A percentile compares a stretch with the other conserved stretches of the same genome.
Evolutionary conservation across 1,140 invertebrate species (phyloP).

Genomic region (Drosophila repleta): DNA sequence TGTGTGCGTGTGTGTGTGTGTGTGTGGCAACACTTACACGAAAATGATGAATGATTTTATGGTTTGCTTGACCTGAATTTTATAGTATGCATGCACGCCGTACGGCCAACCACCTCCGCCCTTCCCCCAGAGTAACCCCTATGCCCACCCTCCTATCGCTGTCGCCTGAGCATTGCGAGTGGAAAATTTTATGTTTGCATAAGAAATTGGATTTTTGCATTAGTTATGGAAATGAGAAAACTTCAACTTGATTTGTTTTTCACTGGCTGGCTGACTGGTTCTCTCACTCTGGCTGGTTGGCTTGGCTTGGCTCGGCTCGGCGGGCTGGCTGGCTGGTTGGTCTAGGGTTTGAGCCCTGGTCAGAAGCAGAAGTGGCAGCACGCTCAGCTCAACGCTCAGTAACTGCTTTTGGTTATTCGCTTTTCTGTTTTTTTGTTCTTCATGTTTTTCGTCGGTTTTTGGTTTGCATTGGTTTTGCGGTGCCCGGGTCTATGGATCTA

Average conservation of each 20-base stretch:
- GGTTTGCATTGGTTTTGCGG: conserved; percentile 53
- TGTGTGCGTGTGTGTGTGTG: conserved; percentile 37
- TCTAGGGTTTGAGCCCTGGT: conserved; percentile 38
- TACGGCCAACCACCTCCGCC: background rate
- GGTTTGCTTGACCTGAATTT: conserved; percentile 83
- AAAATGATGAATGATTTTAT: conserved; percentile 84
- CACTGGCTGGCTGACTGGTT: conserved; percentile 47
- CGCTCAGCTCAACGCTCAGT: conserved; percentile 54
- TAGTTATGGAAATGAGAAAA: conserved; percentile 84
- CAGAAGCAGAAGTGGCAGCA: conserved; percentile 58
- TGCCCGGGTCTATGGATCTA: conserved; percentile 43
- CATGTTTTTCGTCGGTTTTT: conserved; percentile 49
- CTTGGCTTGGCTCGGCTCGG: too few relatives aligned
- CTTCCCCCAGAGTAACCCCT: background rate
- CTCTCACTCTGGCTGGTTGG: background rate
- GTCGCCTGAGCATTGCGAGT: conserved; percentile 72
- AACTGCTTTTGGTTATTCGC: conserved; percentile 62
- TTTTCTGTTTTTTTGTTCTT: conserved; percentile 23
- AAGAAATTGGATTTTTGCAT: conserved; percentile 84
- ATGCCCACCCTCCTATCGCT: conserved; percentile 28
- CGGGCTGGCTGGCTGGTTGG: conserved; percentile 16
- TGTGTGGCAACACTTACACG: conserved; percentile 77
- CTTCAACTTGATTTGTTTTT: conserved; percentile 82
- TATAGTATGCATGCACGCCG: conserved; percentile 77
- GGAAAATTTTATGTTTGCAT: conserved; percentile 84